Evolutionary conservation across 2,888 invertebrate species (phyloP).

Genomic region (Melanophora roralis): DNA sequence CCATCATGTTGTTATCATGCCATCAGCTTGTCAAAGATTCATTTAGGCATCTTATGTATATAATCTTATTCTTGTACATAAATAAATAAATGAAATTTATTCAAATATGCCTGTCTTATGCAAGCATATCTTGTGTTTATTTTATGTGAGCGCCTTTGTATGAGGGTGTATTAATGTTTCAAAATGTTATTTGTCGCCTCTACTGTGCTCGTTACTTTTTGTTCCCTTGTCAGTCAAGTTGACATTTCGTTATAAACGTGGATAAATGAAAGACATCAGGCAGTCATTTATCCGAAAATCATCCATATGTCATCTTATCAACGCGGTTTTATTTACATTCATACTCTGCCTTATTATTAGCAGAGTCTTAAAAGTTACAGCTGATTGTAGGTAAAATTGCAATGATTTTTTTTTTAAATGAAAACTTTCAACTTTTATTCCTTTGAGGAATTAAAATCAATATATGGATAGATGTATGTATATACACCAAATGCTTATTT

Average conservation of each 20-base stretch:
- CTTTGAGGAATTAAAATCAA: too few species aligned
- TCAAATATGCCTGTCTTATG: slow-evolving; percentile 9
- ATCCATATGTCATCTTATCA: slow-evolving; percentile 58
- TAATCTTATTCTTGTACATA: slow-evolving; percentile 1
- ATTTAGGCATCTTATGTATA: slow-evolving; percentile 38
- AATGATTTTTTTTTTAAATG: too few species aligned
- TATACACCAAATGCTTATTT: too few species aligned
- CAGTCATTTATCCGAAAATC: slow-evolving; percentile 44
- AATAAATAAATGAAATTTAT: slow-evolving; percentile 33
- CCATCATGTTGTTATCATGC: slow-evolving; percentile 55
- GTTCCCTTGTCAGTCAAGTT: slow-evolving; percentile 51
- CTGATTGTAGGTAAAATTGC: too few species aligned
- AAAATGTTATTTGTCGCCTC: slow-evolving; percentile 14
- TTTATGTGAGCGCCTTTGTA: background rate
- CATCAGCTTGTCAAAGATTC: slow-evolving; percentile 41
- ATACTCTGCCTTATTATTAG: slow-evolving; percentile 44
- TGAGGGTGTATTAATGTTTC: background rate
- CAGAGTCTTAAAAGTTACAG: slow-evolving; percentile 69
- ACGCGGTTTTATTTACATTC: slow-evolving; percentile 32
- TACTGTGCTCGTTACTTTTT: slow-evolving; percentile 18
- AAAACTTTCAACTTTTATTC: too few species aligned
- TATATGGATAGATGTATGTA: too few species aligned
- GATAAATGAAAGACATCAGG: slow-evolving; percentile 6
- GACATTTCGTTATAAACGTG: slow-evolving; percentile 39
- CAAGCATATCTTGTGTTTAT: slow-evolving; percentile 1